These are phyloP conservation scores for Schizopygopsis pylzovi DNA, from an alignment of 2,797 vertebrate genomes.

Conservation along the genomic window DNA sequence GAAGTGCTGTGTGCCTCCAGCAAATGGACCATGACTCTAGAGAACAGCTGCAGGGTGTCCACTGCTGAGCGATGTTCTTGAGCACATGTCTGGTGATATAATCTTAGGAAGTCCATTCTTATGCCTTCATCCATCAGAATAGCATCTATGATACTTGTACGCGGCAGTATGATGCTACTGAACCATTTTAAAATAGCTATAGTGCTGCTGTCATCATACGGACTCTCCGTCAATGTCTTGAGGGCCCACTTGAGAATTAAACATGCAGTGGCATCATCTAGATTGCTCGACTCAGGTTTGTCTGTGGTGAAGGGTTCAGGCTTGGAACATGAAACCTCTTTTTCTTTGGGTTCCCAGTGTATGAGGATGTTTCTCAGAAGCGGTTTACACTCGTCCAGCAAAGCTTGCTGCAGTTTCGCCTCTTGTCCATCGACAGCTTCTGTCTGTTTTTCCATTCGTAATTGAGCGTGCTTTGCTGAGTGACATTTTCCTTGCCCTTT, in stretches of 20 bases:
- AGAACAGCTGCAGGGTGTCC: conserved; percentile 74
- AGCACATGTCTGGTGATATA: conserved; percentile 72
- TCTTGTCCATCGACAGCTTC: conserved; percentile 48
- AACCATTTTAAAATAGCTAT: conserved; percentile 80
- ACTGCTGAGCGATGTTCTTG: conserved; percentile 20
- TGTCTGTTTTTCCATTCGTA: conserved; percentile 56
- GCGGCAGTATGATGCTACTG: conserved; percentile 66
- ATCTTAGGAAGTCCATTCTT: conserved; percentile 77
- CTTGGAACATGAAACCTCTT: background rate
- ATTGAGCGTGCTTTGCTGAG: conserved; percentile 51
- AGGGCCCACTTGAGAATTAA: conserved; percentile 82
- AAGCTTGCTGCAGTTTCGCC: conserved; percentile 42
- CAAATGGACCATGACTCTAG: conserved; percentile 80
- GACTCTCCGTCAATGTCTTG: conserved; percentile 70
- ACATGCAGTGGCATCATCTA: conserved; percentile 59
- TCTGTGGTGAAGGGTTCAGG: background rate
- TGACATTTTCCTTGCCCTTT: conserved; percentile 75
- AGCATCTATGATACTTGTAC: conserved; percentile 50
- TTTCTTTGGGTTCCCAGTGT: conserved; percentile 79
- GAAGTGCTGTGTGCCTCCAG: conserved; percentile 70
- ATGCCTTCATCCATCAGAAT: conserved; percentile 71
- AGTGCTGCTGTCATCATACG: conserved; percentile 63
- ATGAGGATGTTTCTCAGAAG: conserved; percentile 79
- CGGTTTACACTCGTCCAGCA: conserved; percentile 75
- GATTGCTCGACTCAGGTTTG: conserved; percentile 21